Base-by-base conservation (phyloP, 2,797 vertebrate genomes). In the Malurus splendens region DNA sequence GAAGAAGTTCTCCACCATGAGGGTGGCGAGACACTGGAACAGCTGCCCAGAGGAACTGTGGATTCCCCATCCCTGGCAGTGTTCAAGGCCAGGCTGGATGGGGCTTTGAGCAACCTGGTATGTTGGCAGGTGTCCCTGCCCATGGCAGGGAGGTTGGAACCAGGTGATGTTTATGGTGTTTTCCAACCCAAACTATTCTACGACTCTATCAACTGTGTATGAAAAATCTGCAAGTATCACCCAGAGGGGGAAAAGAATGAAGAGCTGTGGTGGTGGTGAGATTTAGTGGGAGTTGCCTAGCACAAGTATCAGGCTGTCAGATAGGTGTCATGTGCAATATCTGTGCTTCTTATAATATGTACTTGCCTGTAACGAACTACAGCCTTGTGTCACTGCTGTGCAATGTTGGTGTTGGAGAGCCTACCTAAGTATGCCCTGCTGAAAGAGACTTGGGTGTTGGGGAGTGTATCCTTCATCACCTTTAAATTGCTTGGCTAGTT, bases 401-500 rank as follows among this genome's bases (percentile, higher is more conserved):
- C 48, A 55, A 41, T 60, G 70, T 27, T 25, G 27, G 42, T 64
- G 41, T 55, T 82, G 59, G 66, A 85, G 75, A 92, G 30, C 50
- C 72, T 88, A 54, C 65, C 51, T 67, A 42, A 85, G 24, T 0
- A 2, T 7, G 28, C 47, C 54, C 30, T 73, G 71, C 78, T 80
- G 74, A 93, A 95, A 60, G 39, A 75, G 83, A 71, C 79, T 55
- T 92, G 84, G 66, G 56, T 74, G 82, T 87, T 79, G 59, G 83
- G 10, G 38, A 82, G 81, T 38, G 42, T 78, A 80, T 55, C 89
- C 77, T 92, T 94, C 90, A 87, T 87, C 89, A 93, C 86, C 86
- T 96, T 89, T 95, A 94, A 90, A 94, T 89, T 94, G 93, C 86
- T 78, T 73, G 67, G 77, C 92, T 96, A 95, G 91, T 96, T 95